Evolutionary conservation across 2,888 invertebrate genomes (phyloP).

Genomic region (Pyrrhia umbra): DNA sequence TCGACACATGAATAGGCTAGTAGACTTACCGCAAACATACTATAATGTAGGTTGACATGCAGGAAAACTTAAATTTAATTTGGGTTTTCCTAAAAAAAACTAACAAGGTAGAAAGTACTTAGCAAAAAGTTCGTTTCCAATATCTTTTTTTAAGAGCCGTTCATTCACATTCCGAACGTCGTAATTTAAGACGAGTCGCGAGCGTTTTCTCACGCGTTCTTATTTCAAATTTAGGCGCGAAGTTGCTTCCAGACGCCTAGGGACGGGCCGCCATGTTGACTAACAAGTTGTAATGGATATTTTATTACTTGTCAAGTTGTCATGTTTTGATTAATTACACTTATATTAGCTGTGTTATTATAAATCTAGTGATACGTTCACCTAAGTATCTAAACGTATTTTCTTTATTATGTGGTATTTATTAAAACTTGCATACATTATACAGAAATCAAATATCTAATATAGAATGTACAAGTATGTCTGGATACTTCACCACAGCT

Average conservation of each 20-base stretch:
- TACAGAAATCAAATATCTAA: neutral
- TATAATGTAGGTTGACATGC: conserved; percentile 32
- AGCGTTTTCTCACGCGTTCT: conserved; percentile 85
- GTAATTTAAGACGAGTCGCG: conserved; percentile 79
- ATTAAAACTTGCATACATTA: neutral
- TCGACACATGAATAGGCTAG: conserved; percentile 42
- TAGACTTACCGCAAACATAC: conserved; percentile 47
- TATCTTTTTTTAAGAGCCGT: conserved; percentile 58
- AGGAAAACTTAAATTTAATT: conserved; percentile 34
- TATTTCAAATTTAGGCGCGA: conserved; percentile 85
- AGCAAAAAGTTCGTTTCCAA: conserved; percentile 70
- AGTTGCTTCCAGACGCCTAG: conserved; percentile 72
- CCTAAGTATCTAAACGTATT: no score
- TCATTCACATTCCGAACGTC: conserved; percentile 80
- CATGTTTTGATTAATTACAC: conserved; percentile 25
- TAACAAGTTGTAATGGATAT: conserved; percentile 44
- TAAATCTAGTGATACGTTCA: no score
- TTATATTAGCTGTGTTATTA: neutral
- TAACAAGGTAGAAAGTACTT: conserved; percentile 56
- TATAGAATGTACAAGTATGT: neutral
- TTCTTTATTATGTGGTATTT: no score
- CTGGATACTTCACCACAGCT: conserved; percentile 11
- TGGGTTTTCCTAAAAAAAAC: conserved; percentile 54
- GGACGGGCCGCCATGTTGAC: conserved; percentile 54
- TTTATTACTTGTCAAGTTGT: conserved; percentile 7